Base-by-base conservation (phyloP, 2,113 vertebrate species). In the Tautogolabrus adspersus region DNA sequence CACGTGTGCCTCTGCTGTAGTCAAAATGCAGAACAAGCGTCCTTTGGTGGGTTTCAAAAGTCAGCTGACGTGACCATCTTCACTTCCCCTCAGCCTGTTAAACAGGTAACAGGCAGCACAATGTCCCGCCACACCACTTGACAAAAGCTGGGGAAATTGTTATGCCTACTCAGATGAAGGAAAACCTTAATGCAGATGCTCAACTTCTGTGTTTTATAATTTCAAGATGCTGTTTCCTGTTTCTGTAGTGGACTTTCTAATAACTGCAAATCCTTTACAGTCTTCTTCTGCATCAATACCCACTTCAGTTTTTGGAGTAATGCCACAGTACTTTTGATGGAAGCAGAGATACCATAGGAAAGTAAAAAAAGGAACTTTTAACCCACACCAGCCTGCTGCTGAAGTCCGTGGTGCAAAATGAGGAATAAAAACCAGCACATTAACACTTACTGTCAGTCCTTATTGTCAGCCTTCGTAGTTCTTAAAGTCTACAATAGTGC, bases 341-440 rank as follows among this genome's bases (percentile, higher is more conserved):
- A 62, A 76, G 34, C 52, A 11, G 63, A 47, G 61, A 57, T 70
- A 19, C 58, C 13, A 71, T 63, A 30, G 19, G 56, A 68, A 77
- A 81, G 61, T 79, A 19, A 65, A 63, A 55, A 13, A 34, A 34
- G 30, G 26, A 22, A 37, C 49, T 72, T 16, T 37, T 72, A n/a
- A 71, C 66, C 21, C 61, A 62, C 54, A 57, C 37, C 13, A 26
- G 1, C 3, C 51, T 56, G 40, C n/a, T 70, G 51, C 54, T 56
- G 19, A 6, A 21, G 15, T 51, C 12, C 42, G 70, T 61, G 30
- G 22, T 30, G 21, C 5, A 34, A 46, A 19, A 63, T 68, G 62
- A 72, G 37, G 57, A 75, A 85, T 77, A 42, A 76, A 79, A 82
- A 63, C 57, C 37, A 60, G 65, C 13, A 7, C 40, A 9, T 47